Base-by-base conservation (phyloP, 1,140 invertebrate species). In the Melipona quadrifasciata region DNA sequence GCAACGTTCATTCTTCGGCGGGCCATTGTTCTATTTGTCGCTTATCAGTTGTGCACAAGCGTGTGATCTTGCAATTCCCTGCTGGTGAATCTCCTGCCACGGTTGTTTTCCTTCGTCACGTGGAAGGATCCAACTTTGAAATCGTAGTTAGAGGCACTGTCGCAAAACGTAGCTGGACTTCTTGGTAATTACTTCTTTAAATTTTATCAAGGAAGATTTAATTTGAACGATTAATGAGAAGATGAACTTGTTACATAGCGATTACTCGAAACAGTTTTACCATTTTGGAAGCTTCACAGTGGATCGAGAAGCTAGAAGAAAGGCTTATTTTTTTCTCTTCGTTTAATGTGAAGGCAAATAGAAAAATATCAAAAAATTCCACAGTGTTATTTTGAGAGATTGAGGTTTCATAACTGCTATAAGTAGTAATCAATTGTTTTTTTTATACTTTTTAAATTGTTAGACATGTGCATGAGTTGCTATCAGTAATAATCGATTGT, bases 21-120 rank as follows among this genome's bases (percentile, higher is more conserved):
- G 14, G 53, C 53, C 51, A 70, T 83, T 58, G 81, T 77, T 78
- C 81, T 57, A 39, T 83, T 70, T 70, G 74, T 21, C 51, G 31
- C 1, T 55, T 68, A 65, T 65, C 58, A 8, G 64, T 75, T 57
- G 71, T 55, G 27, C 10, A 39, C 17, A 75, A 53, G 21, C 19
- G 11, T 24, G 55, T 24, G 55, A 81, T 39, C 55, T 19, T 65
- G 58, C 77, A 27, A 34, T 53, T 55, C 39, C 47, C 21, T 31
- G 27, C 51, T 19, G 27, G 8, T 47, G 12, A 53, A 61, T 74
- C 70, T 31, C 4, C 3, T 21, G 21, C 34, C 24, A 31, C 34
- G 24, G 19, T 12, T 64, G 16, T 24, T 17, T 16, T 19, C 16
- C 21, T 39, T 57, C 34, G 14, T 8, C 0, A 1, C 14, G 16